phyloP scores from a whole-genome alignment of 2,888 invertebrate genomes.

The Kryphioiulus occultus region DNA sequence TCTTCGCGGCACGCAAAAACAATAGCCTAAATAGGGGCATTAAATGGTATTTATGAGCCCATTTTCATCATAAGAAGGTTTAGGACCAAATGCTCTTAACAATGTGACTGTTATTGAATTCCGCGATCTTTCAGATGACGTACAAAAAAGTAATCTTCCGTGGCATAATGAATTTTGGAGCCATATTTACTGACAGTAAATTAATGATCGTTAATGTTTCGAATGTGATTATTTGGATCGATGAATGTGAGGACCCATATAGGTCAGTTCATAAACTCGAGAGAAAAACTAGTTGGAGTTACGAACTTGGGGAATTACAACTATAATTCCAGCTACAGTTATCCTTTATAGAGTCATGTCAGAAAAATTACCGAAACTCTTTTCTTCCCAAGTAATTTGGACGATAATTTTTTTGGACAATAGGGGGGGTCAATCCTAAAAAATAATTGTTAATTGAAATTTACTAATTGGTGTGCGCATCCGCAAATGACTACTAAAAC shows the following conservation, averaged over 20 bases:
- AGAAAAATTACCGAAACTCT: too few species aligned
- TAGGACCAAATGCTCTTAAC: conserved; percentile 12
- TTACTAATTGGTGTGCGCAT: too few species aligned
- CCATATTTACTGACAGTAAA: conserved; percentile 2
- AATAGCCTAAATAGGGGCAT: conserved; percentile 15
- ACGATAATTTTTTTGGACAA: too few species aligned
- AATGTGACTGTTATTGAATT: conserved; percentile 7
- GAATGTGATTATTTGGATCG: conserved; percentile 22
- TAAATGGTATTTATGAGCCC: conserved; percentile 12
- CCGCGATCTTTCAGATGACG: not conserved
- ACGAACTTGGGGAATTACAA: not conserved
- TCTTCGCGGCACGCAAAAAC: not conserved
- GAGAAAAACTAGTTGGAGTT: not conserved
- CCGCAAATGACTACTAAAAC: too few species aligned
- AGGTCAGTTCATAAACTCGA: not conserved
- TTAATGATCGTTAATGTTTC: not conserved
- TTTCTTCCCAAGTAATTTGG: too few species aligned
- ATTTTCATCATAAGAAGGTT: conserved; percentile 6
- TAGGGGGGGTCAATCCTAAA: too few species aligned
- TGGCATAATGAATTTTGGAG: not conserved
- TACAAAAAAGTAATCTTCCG: not conserved
- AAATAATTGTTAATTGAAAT: too few species aligned
- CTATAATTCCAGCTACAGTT: not conserved
- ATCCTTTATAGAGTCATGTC: too few species aligned
- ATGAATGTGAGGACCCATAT: not conserved